Evolutionary conservation across 1,140 invertebrate species (phyloP).

Genomic region (Scaptomyza montana): DNA sequence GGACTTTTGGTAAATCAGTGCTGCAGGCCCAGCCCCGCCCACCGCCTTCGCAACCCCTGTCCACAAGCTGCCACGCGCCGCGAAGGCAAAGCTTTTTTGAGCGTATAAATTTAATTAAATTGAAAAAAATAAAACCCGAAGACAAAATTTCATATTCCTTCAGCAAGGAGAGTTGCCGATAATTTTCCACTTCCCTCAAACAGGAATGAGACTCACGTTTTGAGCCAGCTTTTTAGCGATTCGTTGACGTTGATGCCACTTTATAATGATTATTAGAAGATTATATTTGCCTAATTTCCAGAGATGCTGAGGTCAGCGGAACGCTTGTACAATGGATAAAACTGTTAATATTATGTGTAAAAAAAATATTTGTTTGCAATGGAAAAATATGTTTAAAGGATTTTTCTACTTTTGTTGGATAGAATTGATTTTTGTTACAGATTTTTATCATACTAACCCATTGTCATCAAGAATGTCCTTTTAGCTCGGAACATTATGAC

Average conservation of each 20-base stretch:
- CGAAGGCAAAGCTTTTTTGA: constrained; percentile 40
- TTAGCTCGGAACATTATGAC: not conserved
- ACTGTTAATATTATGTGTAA: not conserved
- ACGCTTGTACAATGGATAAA: not conserved
- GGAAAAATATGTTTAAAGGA: not conserved
- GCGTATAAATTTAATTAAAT: constrained; percentile 61
- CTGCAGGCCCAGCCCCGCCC: constrained; percentile 20
- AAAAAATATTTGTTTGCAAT: not conserved
- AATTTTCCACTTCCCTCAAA: not conserved
- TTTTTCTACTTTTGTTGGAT: too few relatives aligned
- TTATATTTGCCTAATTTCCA: constrained; percentile 40
- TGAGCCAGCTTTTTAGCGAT: constrained; percentile 1
- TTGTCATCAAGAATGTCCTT: not conserved
- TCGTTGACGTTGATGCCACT: constrained; percentile 36
- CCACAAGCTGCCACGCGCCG: constrained; percentile 26
- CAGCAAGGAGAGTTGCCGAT: constrained; percentile 2
- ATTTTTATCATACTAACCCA: not conserved
- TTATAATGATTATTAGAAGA: constrained; percentile 45
- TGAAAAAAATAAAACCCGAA: constrained; percentile 5
- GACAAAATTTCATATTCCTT: constrained; percentile 34
- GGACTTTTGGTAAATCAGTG: constrained; percentile 27
- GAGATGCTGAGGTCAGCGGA: constrained; percentile 17
- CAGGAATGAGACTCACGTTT: not conserved
- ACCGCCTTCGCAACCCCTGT: not conserved
- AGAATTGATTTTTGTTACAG: too few relatives aligned